Conservation (phyloP, 2,113 vertebrate species). For the Larimichthys crocea region DNA sequence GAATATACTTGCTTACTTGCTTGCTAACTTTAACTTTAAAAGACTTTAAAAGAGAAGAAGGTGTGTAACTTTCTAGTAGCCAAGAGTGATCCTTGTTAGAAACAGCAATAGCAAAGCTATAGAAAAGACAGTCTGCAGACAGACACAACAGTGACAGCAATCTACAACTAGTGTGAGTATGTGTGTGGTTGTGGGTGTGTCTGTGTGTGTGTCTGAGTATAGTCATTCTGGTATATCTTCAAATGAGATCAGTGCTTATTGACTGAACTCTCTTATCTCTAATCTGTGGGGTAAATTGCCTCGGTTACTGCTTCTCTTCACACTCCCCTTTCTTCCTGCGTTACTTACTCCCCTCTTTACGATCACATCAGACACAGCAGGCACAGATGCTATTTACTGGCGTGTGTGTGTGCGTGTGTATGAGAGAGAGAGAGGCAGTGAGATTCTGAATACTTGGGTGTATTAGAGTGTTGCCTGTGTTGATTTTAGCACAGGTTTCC, state of each 20-base stretch:
- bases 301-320: constrained; percentile 73
- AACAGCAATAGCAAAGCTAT: neutral
- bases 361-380: constrained; percentile 75
- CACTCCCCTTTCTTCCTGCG: constrained; percentile 57
- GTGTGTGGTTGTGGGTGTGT: constrained; percentile 19
- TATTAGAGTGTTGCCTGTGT: constrained; percentile 27
- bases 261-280: constrained; percentile 84
- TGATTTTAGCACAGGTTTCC: neutral
- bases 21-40: no score
- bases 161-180: constrained; percentile 19
- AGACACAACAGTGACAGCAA: constrained; percentile 14
- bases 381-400: constrained; percentile 77
- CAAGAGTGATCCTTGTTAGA: neutral
- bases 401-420: constrained; percentile 31
- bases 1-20: neutral
- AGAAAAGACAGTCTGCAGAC: constrained; percentile 13
- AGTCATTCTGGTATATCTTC: constrained; percentile 79
- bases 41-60: no score
- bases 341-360: constrained; percentile 75
- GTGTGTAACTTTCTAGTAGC: no score
- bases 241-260: constrained; percentile 86
- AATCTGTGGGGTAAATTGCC: constrained; percentile 83
- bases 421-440: neutral
- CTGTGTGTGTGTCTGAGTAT: neutral
- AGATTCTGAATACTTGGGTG: constrained; percentile 18